Conservation (phyloP, 2,888 invertebrate species). For the Apamea epomidion region DNA sequence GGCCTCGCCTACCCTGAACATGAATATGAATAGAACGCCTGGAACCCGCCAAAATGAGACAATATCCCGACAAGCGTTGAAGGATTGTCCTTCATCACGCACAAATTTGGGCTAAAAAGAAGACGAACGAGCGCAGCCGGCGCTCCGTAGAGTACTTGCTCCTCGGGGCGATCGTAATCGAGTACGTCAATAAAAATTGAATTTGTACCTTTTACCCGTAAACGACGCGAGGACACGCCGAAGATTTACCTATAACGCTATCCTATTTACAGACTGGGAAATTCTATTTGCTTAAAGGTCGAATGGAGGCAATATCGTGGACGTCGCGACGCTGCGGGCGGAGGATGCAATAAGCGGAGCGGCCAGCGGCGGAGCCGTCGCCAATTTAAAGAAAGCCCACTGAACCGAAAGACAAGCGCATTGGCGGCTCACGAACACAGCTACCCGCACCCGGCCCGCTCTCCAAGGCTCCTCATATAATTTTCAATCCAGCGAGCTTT, state of each 20-base stretch:
- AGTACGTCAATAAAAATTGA: constrained; percentile 83
- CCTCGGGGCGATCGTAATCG: constrained; percentile 76
- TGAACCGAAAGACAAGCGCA: constrained; percentile 91
- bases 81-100: constrained; percentile 87
- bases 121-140: constrained; percentile 62
- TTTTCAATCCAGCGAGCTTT: constrained; percentile 90
- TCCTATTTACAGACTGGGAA: constrained; percentile 88
- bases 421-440: constrained; percentile 88
- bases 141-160: constrained; percentile 54
- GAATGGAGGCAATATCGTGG: constrained; percentile 89
- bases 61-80: constrained; percentile 84
- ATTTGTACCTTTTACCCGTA: constrained; percentile 81
- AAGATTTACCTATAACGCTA: constrained; percentile 86
- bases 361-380: constrained; percentile 88
- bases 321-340: constrained; percentile 87
- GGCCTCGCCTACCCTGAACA: constrained; percentile 77
- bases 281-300: constrained; percentile 90
- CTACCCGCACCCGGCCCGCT: constrained; percentile 81
- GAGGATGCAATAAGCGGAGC: constrained; percentile 89
- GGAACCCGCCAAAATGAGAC: constrained; percentile 79
- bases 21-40: constrained; percentile 85
- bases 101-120: constrained; percentile 78
- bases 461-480: constrained; percentile 89
- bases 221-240: constrained; percentile 79
- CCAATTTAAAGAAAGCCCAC: constrained; percentile 91